Conservation (phyloP, 1,140 invertebrate genomes). For the Phymorhynchus buccinoides region DNA sequence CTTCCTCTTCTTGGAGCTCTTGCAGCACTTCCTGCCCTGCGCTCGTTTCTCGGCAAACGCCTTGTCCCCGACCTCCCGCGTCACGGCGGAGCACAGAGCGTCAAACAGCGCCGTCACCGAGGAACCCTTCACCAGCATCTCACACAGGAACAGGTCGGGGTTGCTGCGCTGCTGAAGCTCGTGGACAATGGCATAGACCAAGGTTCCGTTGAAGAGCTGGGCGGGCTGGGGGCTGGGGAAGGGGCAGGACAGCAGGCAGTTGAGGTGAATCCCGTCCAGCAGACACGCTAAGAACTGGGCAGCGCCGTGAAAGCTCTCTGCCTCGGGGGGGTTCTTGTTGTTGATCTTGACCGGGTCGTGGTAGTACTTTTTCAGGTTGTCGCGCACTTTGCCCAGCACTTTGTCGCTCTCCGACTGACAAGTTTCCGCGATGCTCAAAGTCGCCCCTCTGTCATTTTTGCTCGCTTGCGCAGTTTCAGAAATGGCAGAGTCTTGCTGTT, state of each 20-base stretch:
- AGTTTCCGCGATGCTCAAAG: slow-evolving; percentile 8
- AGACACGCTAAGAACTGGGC: slow-evolving; percentile 66
- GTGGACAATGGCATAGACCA: slow-evolving; percentile 62
- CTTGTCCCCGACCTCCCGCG: slow-evolving; percentile 31
- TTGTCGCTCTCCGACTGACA: background rate
- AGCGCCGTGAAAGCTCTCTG: slow-evolving; percentile 60
- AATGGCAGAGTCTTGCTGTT: background rate
- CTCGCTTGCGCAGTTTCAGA: background rate
- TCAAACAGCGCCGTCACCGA: slow-evolving; percentile 43
- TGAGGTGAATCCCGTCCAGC: slow-evolving; percentile 55
- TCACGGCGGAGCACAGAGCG: slow-evolving; percentile 30
- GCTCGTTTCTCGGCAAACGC: background rate
- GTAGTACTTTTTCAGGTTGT: slow-evolving; percentile 57
- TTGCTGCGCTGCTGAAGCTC: slow-evolving; percentile 54
- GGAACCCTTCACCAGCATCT: slow-evolving; percentile 54
- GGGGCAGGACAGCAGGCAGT: slow-evolving; percentile 62
- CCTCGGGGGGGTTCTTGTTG: slow-evolving; percentile 52
- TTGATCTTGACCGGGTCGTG: slow-evolving; percentile 48
- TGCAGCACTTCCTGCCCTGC: slow-evolving; percentile 33
- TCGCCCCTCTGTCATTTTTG: background rate
- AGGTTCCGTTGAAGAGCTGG: slow-evolving; percentile 63
- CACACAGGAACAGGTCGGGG: slow-evolving; percentile 56
- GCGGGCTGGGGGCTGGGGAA: slow-evolving; percentile 47
- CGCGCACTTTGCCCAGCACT: slow-evolving; percentile 40
- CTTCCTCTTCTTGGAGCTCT: slow-evolving; percentile 24